phyloP scores from a whole-genome alignment of 2,797 vertebrate genomes.

The Calcarius lapponicus region DNA sequence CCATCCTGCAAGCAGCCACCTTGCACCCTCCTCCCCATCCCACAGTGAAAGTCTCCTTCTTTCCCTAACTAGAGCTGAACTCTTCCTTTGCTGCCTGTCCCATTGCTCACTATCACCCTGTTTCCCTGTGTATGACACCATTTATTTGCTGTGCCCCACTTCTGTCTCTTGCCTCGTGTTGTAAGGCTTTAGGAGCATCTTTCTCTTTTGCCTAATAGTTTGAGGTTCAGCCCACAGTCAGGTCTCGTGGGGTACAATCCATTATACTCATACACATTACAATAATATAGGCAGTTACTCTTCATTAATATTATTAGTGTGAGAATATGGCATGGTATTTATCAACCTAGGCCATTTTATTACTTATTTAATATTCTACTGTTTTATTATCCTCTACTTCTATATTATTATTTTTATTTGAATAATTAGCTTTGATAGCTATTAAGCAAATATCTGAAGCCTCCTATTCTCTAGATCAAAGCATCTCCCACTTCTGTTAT shows the following conservation, averaged over 20 bases:
- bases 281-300: background rate
- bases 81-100: background rate
- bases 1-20: background rate
- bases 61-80: background rate
- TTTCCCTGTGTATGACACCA: background rate
- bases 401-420: slow-evolving; percentile 32
- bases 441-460: slow-evolving; percentile 39
- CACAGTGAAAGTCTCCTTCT: background rate
- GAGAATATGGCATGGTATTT: background rate
- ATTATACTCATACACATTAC: background rate
- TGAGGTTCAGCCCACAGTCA: background rate
- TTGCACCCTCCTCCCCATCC: background rate
- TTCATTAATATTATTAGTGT: background rate
- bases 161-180: background rate
- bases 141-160: background rate
- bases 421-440: slow-evolving; percentile 32
- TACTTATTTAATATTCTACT: background rate
- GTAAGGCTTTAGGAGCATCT: background rate
- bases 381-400: background rate
- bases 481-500: slow-evolving; percentile 2
- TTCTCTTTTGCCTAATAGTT: background rate
- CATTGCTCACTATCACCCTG: background rate
- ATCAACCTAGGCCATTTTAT: background rate
- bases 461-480: slow-evolving; percentile 46
- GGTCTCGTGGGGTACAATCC: background rate